Base-by-base conservation (phyloP, 1,140 invertebrate species). In the Cataglyphis hispanica region DNA sequence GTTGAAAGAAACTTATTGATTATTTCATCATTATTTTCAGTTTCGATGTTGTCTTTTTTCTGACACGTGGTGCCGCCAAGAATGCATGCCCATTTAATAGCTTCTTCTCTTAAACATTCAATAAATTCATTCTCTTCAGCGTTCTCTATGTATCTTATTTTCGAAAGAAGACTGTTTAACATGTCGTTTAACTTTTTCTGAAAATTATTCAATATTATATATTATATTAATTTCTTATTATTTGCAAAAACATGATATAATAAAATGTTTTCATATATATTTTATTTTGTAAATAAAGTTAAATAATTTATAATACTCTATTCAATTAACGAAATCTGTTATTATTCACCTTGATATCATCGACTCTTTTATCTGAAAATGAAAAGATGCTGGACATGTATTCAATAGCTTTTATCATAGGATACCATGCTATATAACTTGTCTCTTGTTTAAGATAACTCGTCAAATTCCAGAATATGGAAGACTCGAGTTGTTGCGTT, bases 11-110 rank as follows among this genome's bases (percentile, higher is more conserved):
- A 19, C 19, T 3, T 50, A 50, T 16, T 19, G 19, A 46, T 46
- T 16, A 11, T 46, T 46, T 11, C 13, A n/a, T n/a, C n/a, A n/a
- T n/a, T n/a, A n/a, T 16, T 8, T 46, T 46, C 13, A 46, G 43
- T 46, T 46, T 7, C 13, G 19, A 50, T 50, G 7, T 50, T 50
- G 19, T 13, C 46, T 8, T 0, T 16, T 50, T 1, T 67, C 25
- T 70, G 85, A 40, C 91, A 92, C 19, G 72, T 60, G 61, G 69
- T 25, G 25, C 90, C 83, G n/a, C 85, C 89, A 74, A 91, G 78
- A 19, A 78, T 50, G 56, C 91, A 91, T 11, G 87, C 86, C 72
- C 88, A 90, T 53, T 84, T 56, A 40, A 91, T 70, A 10, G 84
- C 83, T 11, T 87, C 85, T 13, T 84, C n/a, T 77, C 87, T 86